Evolutionary conservation across 2,797 vertebrate species (phyloP).

Genomic region (Sebastiscus albofasciatus): DNA sequence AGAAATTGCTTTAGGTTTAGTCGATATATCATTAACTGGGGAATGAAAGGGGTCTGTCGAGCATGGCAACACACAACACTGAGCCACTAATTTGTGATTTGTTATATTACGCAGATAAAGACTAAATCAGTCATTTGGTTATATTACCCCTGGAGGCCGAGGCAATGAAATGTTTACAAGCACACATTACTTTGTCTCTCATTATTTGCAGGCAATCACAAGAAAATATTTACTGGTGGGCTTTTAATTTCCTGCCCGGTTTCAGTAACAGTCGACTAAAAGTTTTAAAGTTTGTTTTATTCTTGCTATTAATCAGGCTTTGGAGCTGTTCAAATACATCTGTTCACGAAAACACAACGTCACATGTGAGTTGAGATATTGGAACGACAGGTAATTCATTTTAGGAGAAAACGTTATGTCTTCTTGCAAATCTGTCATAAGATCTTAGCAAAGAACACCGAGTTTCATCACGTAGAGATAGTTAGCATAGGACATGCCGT

Average conservation of each 20-base stretch:
- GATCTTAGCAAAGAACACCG: constrained; percentile 24
- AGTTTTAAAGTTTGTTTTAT: constrained; percentile 49
- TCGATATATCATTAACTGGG: constrained; percentile 39
- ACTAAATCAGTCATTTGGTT: constrained; percentile 61
- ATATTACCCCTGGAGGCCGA: constrained; percentile 43
- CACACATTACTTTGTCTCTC: constrained; percentile 55
- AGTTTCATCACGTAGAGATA: constrained; percentile 51
- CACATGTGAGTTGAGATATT: neutral
- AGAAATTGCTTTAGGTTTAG: constrained; percentile 21
- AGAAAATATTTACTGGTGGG: constrained; percentile 62
- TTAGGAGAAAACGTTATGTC: constrained; percentile 8
- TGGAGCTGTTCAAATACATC: constrained; percentile 11
- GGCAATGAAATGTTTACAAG: constrained; percentile 68
- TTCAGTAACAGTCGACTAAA: constrained; percentile 42
- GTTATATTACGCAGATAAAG: constrained; percentile 61
- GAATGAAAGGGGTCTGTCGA: constrained; percentile 23
- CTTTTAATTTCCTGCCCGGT: constrained; percentile 65
- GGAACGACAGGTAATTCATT: constrained; percentile 30
- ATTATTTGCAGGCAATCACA: constrained; percentile 62
- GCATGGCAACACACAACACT: constrained; percentile 37
- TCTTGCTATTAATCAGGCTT: constrained; percentile 27
- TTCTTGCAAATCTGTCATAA: constrained; percentile 30
- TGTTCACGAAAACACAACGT: neutral
- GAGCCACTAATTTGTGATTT: constrained; percentile 60
- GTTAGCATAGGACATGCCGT: constrained; percentile 52